Evolutionary conservation across 2,113 vertebrate species (phyloP).

Genomic region (Cebus imitator): DNA sequence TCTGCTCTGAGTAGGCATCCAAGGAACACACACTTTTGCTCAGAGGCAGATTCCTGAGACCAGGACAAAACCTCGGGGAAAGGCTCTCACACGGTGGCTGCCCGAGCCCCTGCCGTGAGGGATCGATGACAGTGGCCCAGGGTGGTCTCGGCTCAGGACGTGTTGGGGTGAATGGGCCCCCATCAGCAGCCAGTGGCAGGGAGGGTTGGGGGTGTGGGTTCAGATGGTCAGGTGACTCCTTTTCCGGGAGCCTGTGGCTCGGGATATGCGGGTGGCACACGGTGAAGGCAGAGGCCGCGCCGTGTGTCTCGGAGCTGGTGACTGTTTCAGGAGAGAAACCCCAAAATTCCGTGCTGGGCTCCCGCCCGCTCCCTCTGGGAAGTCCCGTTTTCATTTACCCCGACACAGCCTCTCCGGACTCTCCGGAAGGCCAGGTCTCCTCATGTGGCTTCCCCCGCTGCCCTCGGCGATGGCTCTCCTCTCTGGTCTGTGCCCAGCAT

Average conservation of each 20-base stretch:
- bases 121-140: background rate
- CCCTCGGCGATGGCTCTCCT: background rate
- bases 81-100: background rate
- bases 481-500: background rate
- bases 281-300: fast-evolving
- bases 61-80: background rate
- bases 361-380: background rate
- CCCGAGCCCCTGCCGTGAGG: background rate
- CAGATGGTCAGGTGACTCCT: fast-evolving
- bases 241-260: background rate
- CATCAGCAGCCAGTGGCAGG: too few species aligned
- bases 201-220: background rate
- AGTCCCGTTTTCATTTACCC: background rate
- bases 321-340: too few species aligned
- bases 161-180: too few species aligned
- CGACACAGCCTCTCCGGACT: background rate
- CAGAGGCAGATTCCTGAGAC: background rate
- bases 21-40: background rate
- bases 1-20: background rate
- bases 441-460: fast-evolving
- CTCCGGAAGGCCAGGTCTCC: too few species aligned
- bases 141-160: background rate
- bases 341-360: background rate
- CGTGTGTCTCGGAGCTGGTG: fast-evolving
- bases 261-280: fast-evolving